phyloP scores from a whole-genome alignment of 2,113 vertebrate species.

The Salvelinus alpinus region DNA sequence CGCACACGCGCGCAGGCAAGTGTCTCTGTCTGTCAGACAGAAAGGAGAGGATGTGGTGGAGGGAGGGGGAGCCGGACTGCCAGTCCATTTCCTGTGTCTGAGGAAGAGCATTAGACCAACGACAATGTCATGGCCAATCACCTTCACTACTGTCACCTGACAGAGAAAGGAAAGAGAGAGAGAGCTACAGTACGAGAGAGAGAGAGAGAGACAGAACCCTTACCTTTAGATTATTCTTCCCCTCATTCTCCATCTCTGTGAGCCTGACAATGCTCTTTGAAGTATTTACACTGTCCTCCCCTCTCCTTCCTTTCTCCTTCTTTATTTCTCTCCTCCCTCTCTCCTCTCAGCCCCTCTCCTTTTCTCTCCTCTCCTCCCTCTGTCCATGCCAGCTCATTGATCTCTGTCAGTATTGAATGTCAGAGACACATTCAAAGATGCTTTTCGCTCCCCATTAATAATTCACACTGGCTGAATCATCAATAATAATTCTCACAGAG shows the following conservation, averaged over 20 bases:
- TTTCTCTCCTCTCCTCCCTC: constrained; percentile 39
- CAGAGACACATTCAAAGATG: constrained; percentile 78
- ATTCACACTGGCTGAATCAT: constrained; percentile 80
- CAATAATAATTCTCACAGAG: constrained; percentile 80
- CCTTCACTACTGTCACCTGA: constrained; percentile 57
- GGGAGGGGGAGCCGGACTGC: constrained; percentile 24
- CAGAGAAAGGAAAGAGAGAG: constrained; percentile 31
- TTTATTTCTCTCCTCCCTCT: background rate
- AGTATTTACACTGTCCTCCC: constrained; percentile 24
- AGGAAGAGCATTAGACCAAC: constrained; percentile 59
- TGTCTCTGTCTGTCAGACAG: constrained; percentile 12
- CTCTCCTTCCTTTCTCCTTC: background rate
- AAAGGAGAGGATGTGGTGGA: constrained; percentile 31
- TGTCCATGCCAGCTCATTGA: constrained; percentile 73
- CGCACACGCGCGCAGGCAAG: constrained; percentile 10
- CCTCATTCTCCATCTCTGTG: constrained; percentile 36
- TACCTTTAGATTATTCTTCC: background rate
- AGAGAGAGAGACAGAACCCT: background rate
- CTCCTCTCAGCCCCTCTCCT: constrained; percentile 21
- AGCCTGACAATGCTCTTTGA: constrained; percentile 46
- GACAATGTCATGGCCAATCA: constrained; percentile 70
- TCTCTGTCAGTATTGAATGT: constrained; percentile 79
- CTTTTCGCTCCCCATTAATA: constrained; percentile 78
- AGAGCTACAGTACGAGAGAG: too few relatives aligned
- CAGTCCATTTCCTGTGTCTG: constrained; percentile 46